A percentile compares a stretch with the other conserved stretches of the same genome.
phyloP scores from a whole-genome alignment of 2,797 vertebrate species.

The Poeciliopsis gracilis region DNA sequence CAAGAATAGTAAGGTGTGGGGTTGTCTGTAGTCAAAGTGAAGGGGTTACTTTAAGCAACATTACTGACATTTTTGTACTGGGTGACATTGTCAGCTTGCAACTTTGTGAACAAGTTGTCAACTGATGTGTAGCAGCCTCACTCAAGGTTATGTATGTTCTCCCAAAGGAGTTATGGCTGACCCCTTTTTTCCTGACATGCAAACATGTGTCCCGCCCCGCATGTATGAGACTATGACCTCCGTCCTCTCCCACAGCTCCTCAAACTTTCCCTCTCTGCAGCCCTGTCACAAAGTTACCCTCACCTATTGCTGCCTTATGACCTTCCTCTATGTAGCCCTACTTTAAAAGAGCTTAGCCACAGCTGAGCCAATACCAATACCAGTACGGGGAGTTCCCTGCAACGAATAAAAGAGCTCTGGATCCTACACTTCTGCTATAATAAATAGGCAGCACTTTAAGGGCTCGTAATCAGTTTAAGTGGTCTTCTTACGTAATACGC shows the following conservation, averaged over 20 bases:
- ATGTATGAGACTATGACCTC: constrained; percentile 26
- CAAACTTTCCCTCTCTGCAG: constrained; percentile 32
- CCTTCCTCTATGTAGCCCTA: constrained; percentile 54
- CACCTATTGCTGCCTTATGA: constrained; percentile 45
- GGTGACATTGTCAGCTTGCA: constrained; percentile 47
- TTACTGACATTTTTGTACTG: constrained; percentile 49
- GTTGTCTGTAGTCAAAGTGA: background rate
- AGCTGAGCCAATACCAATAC: constrained; percentile 42
- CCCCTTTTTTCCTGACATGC: constrained; percentile 29
- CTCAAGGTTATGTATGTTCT: constrained; percentile 56
- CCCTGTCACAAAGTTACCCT: constrained; percentile 46
- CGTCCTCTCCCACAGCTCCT: constrained; percentile 32
- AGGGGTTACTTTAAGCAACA: constrained; percentile 33
- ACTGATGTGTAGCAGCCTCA: constrained; percentile 54
- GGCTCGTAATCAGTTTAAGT: background rate
- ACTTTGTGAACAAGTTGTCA: constrained; percentile 58
- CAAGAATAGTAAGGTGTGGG: constrained; percentile 25
- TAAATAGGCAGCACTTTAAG: background rate
- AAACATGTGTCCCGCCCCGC: constrained; percentile 24
- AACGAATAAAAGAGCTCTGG: constrained; percentile 13
- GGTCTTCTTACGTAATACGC: background rate
- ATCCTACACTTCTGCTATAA: constrained; percentile 1
- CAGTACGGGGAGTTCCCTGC: constrained; percentile 29
- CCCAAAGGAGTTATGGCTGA: constrained; percentile 33
- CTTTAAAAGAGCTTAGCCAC: constrained; percentile 46